Percentiles rank a stretch among this genome's conserved stretches.
phyloP scores from a whole-genome alignment of 2,797 vertebrate genomes.

The Microcaecilia unicolor region DNA sequence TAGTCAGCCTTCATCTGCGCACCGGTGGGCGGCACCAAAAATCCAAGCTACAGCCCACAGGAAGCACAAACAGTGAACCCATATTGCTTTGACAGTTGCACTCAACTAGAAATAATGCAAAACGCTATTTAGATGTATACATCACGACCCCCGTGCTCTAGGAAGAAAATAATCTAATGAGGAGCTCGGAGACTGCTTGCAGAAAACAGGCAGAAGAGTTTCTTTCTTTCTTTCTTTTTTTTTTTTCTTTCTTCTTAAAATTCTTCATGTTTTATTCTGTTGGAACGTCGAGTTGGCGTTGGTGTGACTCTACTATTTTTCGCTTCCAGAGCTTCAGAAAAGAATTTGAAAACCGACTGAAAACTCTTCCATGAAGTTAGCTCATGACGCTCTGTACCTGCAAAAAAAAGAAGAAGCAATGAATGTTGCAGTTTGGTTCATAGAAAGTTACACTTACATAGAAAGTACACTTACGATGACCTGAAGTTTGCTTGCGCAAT shows the following conservation, averaged over 20 bases:
- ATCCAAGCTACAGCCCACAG: conserved; percentile 70
- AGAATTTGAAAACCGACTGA: conserved; percentile 85
- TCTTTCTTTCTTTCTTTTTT: neutral
- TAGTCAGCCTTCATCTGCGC: conserved; percentile 80
- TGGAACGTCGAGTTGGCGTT: conserved; percentile 69
- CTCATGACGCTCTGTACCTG: conserved; percentile 93
- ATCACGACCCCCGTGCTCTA: conserved; percentile 66
- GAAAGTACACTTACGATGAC: no score
- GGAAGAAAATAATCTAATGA: conserved; percentile 72
- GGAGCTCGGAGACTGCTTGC: conserved; percentile 41
- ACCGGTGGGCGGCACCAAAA: conserved; percentile 60
- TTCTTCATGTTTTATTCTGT: conserved; percentile 81
- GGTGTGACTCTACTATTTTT: conserved; percentile 59
- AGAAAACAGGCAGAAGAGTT: conserved; percentile 17
- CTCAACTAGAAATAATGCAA: conserved; percentile 96
- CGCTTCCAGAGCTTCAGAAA: conserved; percentile 63
- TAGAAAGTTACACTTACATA: no score
- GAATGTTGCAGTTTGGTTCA: no score
- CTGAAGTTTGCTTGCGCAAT: no score
- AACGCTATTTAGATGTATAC: conserved; percentile 83
- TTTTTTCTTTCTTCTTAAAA: conserved; percentile 47
- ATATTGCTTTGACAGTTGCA: conserved; percentile 96
- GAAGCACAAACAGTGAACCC: conserved; percentile 76
- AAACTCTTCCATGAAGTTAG: conserved; percentile 93
- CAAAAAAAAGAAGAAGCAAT: no score